Evolutionary conservation across 37 sponge, comb jelly and placozoan species (phyloP), one percentile per base, ranked within the genome.

Genomic region (Hexactinellida sp.): DNA sequence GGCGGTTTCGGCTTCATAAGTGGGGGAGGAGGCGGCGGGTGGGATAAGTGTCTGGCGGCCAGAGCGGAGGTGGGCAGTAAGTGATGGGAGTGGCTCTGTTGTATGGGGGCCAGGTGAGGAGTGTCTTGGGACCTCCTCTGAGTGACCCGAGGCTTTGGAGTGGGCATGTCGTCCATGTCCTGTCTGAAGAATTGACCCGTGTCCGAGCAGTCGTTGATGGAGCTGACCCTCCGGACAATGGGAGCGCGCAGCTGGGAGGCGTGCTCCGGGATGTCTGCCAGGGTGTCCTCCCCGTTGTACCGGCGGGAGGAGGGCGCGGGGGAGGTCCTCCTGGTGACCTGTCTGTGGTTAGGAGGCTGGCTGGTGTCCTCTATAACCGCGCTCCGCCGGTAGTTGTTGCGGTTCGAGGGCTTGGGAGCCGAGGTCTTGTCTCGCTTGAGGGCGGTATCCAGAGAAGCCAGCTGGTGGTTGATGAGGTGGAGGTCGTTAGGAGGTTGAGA

Each of bases 1-100:
- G 86, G 84, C 16, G 88, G 90, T 37, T 87, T 87, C 0, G 88
- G 89, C 28, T 84, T 85, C 36, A 30, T 55, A 5, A 41, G 82
- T n/a, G 85, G 38, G 39, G 85, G 85, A 38, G 83, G 36, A 7
- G 88, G 88, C 21, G 54, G 54, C 36, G 52, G 83, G 84, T 24
- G n/a, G 28, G 84, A 36, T n/a, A 28, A 0, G 37, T 24, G 36
- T 63, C 32, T 24, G 84, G 87, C 37, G 84, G 63, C 10, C 38
- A 83, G 13, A 55, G 54, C 19, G 54, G 83, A 0, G 84, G 85
- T 38, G 38, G 89, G 38, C 30, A 55, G 38, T 5, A 87, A 71
- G 37, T 55, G 41, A 83, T 63, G 76, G 5, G 76, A 63, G 34
- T 32, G 76, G 13, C 76, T 63, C 76, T 63, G 76, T 28, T 25